Evolutionary conservation across 2,797 vertebrate genomes (phyloP).

Genomic region (Cirrhinus molitorella): DNA sequence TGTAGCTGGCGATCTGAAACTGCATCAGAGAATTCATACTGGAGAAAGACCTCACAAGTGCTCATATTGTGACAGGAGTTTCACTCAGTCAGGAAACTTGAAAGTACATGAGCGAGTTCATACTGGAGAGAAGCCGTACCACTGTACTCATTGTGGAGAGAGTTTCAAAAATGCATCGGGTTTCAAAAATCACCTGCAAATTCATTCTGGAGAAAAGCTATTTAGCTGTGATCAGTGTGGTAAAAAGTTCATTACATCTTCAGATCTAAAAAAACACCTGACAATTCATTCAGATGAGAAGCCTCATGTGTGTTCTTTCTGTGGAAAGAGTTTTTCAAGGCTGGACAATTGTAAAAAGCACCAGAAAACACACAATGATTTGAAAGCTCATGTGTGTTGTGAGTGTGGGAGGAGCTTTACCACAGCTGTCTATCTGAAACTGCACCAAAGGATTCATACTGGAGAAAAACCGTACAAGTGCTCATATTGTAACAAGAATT

Average conservation of each 20-base stretch:
- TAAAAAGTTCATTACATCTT: background rate
- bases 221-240: background rate
- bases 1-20: background rate
- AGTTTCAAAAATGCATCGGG: background rate
- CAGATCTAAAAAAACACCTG: background rate
- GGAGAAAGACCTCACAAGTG: background rate
- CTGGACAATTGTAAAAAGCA: background rate
- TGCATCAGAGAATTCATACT: background rate
- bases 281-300: background rate
- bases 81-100: background rate
- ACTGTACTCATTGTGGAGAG: background rate
- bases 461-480: background rate
- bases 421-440: background rate
- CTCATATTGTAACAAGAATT: background rate
- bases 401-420: background rate
- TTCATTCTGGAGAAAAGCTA: background rate
- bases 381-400: background rate
- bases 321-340: background rate
- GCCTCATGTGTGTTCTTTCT: background rate
- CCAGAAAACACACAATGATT: background rate
- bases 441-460: background rate
- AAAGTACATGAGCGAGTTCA: background rate
- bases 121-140: background rate
- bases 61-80: background rate
- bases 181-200: background rate